Conservation (phyloP, 2,797 vertebrate genomes). For the Myoxocephalus aenaeus region DNA sequence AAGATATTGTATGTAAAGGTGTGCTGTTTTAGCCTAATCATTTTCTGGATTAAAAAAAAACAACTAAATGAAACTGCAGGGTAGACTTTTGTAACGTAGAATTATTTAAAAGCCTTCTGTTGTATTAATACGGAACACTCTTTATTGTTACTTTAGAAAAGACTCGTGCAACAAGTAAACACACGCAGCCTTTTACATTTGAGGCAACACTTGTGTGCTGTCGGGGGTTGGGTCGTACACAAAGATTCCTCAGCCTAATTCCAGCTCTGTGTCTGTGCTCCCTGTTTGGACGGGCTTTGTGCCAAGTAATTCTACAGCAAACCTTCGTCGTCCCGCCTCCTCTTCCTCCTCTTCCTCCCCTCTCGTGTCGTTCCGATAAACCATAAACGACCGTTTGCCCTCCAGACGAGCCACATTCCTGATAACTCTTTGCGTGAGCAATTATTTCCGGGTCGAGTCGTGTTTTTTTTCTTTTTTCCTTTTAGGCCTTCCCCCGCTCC, state of each 20-base stretch:
- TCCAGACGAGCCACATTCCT: constrained; percentile 80
- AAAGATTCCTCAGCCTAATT: constrained; percentile 70
- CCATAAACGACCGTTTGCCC: constrained; percentile 77
- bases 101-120: neutral
- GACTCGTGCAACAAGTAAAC: neutral
- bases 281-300: constrained; percentile 68
- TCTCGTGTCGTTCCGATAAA: constrained; percentile 72
- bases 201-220: constrained; percentile 14
- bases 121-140: neutral
- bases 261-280: constrained; percentile 54
- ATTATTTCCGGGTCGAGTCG: constrained; percentile 86
- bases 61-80: neutral
- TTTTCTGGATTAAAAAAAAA: neutral
- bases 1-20: neutral
- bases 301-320: constrained; percentile 73
- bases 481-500: constrained; percentile 21
- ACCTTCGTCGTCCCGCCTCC: constrained; percentile 38
- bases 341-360: neutral
- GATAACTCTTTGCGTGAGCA: constrained; percentile 75
- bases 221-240: constrained; percentile 56
- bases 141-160: neutral
- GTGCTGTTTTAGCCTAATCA: neutral
- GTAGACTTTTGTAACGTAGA: neutral
- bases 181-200: constrained; percentile 26
- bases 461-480: constrained; percentile 52